Base-by-base conservation (phyloP, 37 sponge, comb jelly and placozoan genomes). In the Petrosia ficiformis region DNA sequence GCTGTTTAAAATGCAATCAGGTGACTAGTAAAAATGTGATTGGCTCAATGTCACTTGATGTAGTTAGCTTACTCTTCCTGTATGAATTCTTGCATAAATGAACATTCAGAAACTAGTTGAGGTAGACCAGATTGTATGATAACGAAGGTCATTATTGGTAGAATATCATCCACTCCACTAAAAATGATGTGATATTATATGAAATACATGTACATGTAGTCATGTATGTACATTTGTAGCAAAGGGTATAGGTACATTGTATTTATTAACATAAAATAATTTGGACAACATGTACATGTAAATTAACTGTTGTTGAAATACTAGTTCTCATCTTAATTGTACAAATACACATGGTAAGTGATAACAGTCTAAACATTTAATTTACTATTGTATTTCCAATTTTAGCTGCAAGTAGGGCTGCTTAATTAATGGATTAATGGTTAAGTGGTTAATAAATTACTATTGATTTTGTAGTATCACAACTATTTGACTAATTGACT, bases 151-250 rank as follows among this genome's bases (percentile, higher is more conserved):
- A 96, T n/a, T 26, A 96, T 88, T 1, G 97, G 97, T 0, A 96
- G 91, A 22, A 96, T 78, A 69, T 96, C 97, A 59, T 96, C 97
- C 16, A 85, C 84, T 35, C 97, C 97, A 42, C 93, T 91, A 54
- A 16, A 71, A 4, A 22, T 35, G 37, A 28, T 24, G 72, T 8
- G 37, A 4, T 33, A 52, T 11, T 25, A 38, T 34, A 60, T 14
- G 36, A 61, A 76, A 26, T 35, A 59, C 35, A 21, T 6, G 35
- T 22, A 74, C 30, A 32, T 6, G 35, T 35, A 32, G 4, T 25
- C 61, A 59, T 37, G 22, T 19, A 57, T 11, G 4, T 21, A 26
- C 10, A 74, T 4, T 24, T 35, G 54, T 19, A 19, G 14, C 10
- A 48, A 19, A 48, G 54, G 10, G 54, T 19, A 48, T 48, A 48